Base-by-base conservation (phyloP, 2,888 invertebrate species). In the Pomacea canaliculata region DNA sequence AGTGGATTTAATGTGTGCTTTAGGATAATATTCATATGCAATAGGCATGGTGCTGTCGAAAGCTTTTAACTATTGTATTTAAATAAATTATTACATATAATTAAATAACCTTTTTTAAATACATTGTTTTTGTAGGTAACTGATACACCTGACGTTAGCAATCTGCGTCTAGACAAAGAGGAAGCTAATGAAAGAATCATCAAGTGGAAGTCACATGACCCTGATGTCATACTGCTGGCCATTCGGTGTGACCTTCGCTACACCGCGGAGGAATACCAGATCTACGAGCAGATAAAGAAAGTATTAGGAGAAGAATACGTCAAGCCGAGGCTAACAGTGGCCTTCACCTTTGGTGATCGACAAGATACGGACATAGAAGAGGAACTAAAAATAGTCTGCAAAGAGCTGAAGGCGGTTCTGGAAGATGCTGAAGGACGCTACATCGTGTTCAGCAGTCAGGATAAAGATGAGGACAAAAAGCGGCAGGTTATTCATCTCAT, bases 281-380 rank as follows among this genome's bases (percentile, higher is more conserved):
- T 63, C 63, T 63, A 63, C 63, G 2, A 27, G 10, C 63, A 27
- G 7, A 63, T 63, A 2, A 23, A 23, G 19, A n/a, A 19, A 19
- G 23, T 19, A 12, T 12, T 63, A 10, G 63, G 63, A 5, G 10
- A 63, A 63, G 16, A 63, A 19, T 63, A 23, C 27, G 19, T 63
- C 7, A 16, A 19, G 10, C 23, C n/a, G 10, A 12, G 63, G 19
- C 19, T 63, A 27, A 63, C 27, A 23, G 63, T 63, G n/a, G 63
- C 63, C 27, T 63, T 63, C 63, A 63, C 63, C n/a, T 63, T 63
- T 63, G 63, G 63, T 19, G 63, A 63, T 63, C 63, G 27, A 27
- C 63, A 63, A 63, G 18, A 63, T 12, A n/a, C 2, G 10, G 27
- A 27, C 5, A 63, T 63, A 10, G 63, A 63, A 63, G 19, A 63